phyloP scores from a whole-genome alignment of 2,888 invertebrate genomes.

The Scaptomyza caliginosa region DNA sequence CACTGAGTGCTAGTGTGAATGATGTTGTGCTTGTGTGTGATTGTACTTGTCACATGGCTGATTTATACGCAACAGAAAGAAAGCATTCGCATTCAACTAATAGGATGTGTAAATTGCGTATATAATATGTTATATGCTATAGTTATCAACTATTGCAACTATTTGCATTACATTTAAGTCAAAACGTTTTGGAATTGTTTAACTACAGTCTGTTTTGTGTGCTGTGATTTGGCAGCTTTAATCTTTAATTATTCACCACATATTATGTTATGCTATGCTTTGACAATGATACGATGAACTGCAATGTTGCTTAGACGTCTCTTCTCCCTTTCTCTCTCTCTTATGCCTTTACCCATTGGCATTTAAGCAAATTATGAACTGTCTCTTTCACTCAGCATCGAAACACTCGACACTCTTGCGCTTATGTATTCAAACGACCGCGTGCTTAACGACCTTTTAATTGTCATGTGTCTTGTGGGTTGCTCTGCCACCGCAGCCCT shows the following conservation, averaged over 20 bases:
- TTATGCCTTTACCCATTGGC: no score
- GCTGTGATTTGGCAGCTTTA: neutral
- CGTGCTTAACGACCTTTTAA: conserved; percentile 71
- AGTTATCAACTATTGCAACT: no score
- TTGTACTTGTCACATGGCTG: conserved; percentile 37
- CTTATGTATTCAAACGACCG: conserved; percentile 51
- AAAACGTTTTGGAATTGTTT: no score
- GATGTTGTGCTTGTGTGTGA: conserved; percentile 23
- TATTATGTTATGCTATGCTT: neutral
- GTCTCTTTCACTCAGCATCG: neutral
- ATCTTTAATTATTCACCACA: neutral
- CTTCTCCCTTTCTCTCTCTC: neutral
- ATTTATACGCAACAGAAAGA: conserved; percentile 7
- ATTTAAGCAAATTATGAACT: no score
- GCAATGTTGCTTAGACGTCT: no score
- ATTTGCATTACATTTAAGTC: neutral
- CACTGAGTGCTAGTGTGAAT: conserved; percentile 3
- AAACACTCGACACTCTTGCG: conserved; percentile 12
- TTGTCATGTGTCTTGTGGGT: conserved; percentile 60
- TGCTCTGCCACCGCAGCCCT: neutral
- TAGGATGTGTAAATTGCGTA: neutral
- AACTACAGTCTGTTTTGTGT: no score
- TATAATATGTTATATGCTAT: no score
- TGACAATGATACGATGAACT: neutral
- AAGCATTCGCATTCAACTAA: conserved; percentile 11